phyloP scores from a whole-genome alignment of 2,113 vertebrate species.

The Neotoma lepida region DNA sequence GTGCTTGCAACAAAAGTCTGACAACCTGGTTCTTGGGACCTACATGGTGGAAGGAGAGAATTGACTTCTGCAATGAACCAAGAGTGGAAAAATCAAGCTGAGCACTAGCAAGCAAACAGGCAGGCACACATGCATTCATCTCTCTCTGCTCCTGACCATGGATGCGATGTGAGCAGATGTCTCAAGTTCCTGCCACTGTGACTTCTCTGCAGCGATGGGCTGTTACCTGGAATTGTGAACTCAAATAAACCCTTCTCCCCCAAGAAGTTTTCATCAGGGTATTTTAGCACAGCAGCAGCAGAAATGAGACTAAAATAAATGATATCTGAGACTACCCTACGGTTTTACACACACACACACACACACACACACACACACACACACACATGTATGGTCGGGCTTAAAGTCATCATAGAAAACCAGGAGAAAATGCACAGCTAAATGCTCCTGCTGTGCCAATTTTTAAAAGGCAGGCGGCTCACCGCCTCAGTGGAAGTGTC shows the following conservation, averaged over 20 bases:
- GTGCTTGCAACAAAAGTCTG: not conserved
- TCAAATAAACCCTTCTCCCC: not conserved
- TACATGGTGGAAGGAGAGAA: not conserved
- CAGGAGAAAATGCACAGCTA: constrained; percentile 16
- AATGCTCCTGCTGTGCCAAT: not conserved
- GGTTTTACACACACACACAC: no score
- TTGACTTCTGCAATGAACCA: not conserved
- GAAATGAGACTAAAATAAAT: not conserved
- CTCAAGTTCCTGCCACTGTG: not conserved
- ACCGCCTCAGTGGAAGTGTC: constrained; percentile 26
- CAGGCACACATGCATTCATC: not conserved
- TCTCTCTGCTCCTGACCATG: not conserved
- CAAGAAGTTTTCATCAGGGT: not conserved
- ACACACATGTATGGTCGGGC: not conserved
- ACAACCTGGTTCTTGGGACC: not conserved
- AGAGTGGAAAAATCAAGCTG: not conserved
- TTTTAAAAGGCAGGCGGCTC: constrained; percentile 58
- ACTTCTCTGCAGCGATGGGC: not conserved
- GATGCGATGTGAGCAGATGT: not conserved
- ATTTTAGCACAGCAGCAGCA: not conserved
- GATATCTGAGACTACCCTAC: not conserved
- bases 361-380: not conserved
- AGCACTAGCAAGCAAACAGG: not conserved
- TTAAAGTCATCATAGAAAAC: not conserved
- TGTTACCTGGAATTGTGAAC: not conserved